phyloP scores from a whole-genome alignment of 2,888 invertebrate genomes.

The Malthinus seriepunctatus region DNA sequence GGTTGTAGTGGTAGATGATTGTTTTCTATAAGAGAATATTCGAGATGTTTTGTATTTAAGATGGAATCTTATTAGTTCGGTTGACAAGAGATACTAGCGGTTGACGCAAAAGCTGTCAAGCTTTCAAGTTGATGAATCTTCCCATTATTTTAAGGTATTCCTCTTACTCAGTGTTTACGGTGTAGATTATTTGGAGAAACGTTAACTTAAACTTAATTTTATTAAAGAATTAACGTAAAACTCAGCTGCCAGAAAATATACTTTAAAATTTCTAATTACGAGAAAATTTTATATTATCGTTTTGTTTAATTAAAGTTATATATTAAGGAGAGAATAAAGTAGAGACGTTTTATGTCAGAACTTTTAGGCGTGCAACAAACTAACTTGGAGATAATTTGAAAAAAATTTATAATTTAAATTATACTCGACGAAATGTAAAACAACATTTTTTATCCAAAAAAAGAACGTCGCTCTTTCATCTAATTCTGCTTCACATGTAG shows the following conservation, averaged over 20 bases:
- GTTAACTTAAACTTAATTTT: constrained; percentile 19
- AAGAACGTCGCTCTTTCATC: no score
- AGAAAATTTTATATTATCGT: constrained; percentile 22
- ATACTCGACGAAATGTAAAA: no score
- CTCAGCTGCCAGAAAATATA: constrained; percentile 16
- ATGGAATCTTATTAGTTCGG: constrained; percentile 22
- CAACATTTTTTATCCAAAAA: no score
- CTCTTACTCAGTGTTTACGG: constrained; percentile 14
- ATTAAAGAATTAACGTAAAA: constrained; percentile 21
- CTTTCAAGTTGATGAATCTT: constrained; percentile 24
- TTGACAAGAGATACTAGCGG: constrained; percentile 23
- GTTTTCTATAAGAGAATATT: constrained; percentile 9
- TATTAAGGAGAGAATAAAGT: constrained; percentile 15
- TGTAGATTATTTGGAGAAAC: constrained; percentile 20
- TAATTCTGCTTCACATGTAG: no score
- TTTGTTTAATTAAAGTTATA: constrained; percentile 16
- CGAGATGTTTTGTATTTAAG: constrained; percentile 24
- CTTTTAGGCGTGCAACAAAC: no score
- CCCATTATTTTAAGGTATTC: constrained; percentile 24
- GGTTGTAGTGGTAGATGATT: constrained; percentile 5
- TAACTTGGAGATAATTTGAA: no score
- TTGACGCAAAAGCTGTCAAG: constrained; percentile 21
- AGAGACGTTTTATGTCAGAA: constrained; percentile 7
- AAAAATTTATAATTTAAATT: no score
- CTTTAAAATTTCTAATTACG: constrained; percentile 23